Conservation (phyloP, 1,140 invertebrate genomes). For the Zaprionus nigranus region DNA sequence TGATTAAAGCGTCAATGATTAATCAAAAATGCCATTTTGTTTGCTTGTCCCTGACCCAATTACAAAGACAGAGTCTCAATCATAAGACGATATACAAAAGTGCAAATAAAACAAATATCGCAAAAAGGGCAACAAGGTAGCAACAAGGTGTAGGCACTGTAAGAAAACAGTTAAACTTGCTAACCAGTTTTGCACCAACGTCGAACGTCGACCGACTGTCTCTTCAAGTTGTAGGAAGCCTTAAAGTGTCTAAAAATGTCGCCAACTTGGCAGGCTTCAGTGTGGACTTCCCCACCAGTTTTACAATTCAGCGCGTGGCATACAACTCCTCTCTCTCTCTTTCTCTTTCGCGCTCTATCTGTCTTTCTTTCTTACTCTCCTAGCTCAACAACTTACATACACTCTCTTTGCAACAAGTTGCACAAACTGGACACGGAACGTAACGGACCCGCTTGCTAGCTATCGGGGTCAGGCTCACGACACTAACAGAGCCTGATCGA, state of each 20-base stretch:
- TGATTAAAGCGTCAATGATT: constrained; percentile 12
- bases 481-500: constrained; percentile 11
- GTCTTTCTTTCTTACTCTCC: background rate
- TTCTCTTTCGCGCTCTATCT: background rate
- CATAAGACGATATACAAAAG: constrained; percentile 27
- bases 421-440: constrained; percentile 36
- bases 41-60: constrained; percentile 71
- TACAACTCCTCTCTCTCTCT: constrained; percentile 25
- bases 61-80: constrained; percentile 40
- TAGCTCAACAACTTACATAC: background rate
- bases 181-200: constrained; percentile 35
- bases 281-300: constrained; percentile 3
- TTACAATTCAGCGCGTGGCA: constrained; percentile 44
- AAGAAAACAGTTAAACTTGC: constrained; percentile 27
- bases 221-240: constrained; percentile 60
- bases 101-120: constrained; percentile 26
- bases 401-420: constrained; percentile 45
- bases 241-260: constrained; percentile 74
- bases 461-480: constrained; percentile 36
- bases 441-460: constrained; percentile 24
- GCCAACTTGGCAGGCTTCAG: constrained; percentile 77
- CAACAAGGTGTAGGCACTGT: constrained; percentile 19
- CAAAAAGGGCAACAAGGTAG: constrained; percentile 43
- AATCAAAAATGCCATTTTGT: constrained; percentile 33
- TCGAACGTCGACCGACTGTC: background rate